Conservation (phyloP, 2,888 invertebrate genomes). For the Sphaerophoria rueppellii region DNA sequence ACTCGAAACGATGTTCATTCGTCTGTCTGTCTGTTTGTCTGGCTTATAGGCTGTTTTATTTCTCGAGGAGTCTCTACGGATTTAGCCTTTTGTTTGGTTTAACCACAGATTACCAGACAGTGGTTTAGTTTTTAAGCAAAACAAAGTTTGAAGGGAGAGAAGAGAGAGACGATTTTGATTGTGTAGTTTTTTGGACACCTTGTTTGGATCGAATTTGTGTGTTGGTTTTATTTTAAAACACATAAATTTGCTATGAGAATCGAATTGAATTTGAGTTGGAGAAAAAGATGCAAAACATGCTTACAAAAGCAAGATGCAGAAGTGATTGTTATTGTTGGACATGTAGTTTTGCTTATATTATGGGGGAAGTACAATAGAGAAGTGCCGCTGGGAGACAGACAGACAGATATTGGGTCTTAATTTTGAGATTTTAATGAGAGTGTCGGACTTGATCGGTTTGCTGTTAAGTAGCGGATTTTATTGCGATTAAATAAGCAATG, state of each 20-base stretch:
- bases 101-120: conserved; percentile 28
- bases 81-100: conserved; percentile 59
- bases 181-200: conserved; percentile 52
- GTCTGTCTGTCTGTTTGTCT: conserved; percentile 19
- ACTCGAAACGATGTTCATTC: conserved; percentile 17
- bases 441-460: conserved; percentile 12
- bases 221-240: conserved; percentile 44
- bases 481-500: not conserved
- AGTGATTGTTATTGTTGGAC: conserved; percentile 49
- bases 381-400: not conserved
- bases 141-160: not conserved
- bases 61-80: not conserved
- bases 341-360: conserved; percentile 34
- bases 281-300: conserved; percentile 25
- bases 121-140: conserved; percentile 10
- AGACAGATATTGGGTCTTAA: conserved; percentile 55
- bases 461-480: not conserved
- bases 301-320: not conserved
- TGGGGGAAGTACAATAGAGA: conserved; percentile 15
- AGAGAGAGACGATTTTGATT: conserved; percentile 27
- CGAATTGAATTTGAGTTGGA: not conserved
- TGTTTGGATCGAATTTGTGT: conserved; percentile 62
- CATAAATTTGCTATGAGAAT: conserved; percentile 62
- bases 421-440: conserved; percentile 59
- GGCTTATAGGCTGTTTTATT: not conserved